phyloP scores from a whole-genome alignment of 2,113 vertebrate species.

The Romanogobio albipinnatus region DNA sequence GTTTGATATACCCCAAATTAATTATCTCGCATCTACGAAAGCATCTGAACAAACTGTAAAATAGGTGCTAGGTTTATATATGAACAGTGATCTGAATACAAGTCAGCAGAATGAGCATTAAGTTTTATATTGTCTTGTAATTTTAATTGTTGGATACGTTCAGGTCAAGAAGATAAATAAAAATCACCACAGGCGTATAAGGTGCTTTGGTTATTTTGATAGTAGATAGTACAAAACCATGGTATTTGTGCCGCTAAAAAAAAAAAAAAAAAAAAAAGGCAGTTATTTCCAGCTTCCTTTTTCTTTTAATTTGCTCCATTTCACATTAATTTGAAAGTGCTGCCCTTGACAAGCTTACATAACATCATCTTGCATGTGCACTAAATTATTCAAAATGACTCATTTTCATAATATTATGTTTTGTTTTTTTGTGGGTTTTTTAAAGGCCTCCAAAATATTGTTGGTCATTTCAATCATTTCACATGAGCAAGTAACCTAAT shows the following conservation, averaged over 20 bases:
- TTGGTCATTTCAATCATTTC: neutral
- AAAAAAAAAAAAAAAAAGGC: neutral
- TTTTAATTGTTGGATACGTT: neutral
- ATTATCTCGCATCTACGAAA: no score
- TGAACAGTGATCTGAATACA: neutral
- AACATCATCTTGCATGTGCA: neutral
- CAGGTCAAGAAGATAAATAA: neutral
- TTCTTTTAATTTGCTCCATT: neutral
- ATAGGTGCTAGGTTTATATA: no score
- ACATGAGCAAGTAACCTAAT: neutral
- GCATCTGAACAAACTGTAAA: no score
- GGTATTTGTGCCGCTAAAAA: neutral
- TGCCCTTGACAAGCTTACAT: neutral
- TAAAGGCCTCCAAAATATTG: neutral
- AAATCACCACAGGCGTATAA: neutral
- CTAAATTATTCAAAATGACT: neutral
- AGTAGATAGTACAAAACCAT: neutral
- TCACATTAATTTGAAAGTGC: neutral
- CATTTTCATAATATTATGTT: neutral
- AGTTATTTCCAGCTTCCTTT: slow-evolving; percentile 5
- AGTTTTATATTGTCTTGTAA: neutral
- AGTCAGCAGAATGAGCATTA: neutral
- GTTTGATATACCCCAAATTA: no score
- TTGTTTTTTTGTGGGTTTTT: neutral
- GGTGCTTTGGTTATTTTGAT: neutral